Percentiles rank a stretch among this genome's conserved stretches.
phyloP scores from a whole-genome alignment of 2,888 invertebrate species.

The Xanthorhoe designata region DNA sequence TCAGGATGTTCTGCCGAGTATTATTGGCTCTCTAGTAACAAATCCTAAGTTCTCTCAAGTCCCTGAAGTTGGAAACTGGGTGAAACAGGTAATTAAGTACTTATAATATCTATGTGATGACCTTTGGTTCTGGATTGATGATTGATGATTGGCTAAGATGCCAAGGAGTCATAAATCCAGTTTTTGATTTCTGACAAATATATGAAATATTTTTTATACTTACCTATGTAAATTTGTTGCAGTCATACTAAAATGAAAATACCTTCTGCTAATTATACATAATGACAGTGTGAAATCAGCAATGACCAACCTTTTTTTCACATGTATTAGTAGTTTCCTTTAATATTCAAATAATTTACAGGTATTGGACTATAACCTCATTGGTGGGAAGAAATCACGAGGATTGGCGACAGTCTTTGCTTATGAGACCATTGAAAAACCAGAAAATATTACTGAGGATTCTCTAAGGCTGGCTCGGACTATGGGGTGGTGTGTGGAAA shows the following conservation, averaged over 20 bases:
- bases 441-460: conserved; percentile 88
- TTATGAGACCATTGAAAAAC: conserved; percentile 88
- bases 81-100: conserved; percentile 58
- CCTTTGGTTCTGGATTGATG: neutral
- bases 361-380: conserved; percentile 95
- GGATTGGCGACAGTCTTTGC: conserved; percentile 89
- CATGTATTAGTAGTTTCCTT: too few relatives aligned
- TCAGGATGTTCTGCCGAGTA: conserved; percentile 64
- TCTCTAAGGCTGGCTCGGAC: conserved; percentile 90
- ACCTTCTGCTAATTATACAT: too few relatives aligned
- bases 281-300: too few relatives aligned
- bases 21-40: conserved; percentile 59
- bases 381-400: conserved; percentile 93
- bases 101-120: too few relatives aligned
- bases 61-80: conserved; percentile 67
- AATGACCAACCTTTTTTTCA: too few relatives aligned
- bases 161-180: too few relatives aligned
- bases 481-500: conserved; percentile 96
- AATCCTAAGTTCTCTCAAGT: conserved; percentile 61
- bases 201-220: neutral
- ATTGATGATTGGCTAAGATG: neutral
- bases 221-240: too few relatives aligned
- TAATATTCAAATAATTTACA: conserved; percentile 51
- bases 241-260: too few relatives aligned
- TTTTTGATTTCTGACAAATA: neutral